A percentile compares a stretch with the other conserved stretches of the same genome.
Evolutionary conservation across 92 coral and sea anemone species (phyloP).

Genomic region (Muricea muricata): DNA sequence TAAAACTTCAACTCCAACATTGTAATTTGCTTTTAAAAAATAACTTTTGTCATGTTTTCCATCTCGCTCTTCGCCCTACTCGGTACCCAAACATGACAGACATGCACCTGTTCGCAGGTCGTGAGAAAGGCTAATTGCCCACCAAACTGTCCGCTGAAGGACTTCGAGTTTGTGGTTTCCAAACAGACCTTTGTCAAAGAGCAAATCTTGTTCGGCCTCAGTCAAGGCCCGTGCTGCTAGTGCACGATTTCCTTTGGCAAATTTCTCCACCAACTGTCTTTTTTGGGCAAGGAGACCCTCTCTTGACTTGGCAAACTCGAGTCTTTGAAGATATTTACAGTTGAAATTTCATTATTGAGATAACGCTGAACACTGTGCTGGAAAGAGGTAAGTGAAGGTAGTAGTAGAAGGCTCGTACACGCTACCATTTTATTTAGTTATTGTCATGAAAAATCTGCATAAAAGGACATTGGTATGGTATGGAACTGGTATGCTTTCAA

Average conservation of each 20-base stretch:
- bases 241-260: slow-evolving; percentile 54
- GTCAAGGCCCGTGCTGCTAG: slow-evolving; percentile 56
- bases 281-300: slow-evolving; percentile 13
- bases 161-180: too few relatives aligned
- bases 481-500: too few relatives aligned
- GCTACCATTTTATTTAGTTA: slow-evolving; percentile 51
- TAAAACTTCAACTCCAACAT: too few relatives aligned
- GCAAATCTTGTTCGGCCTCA: slow-evolving; percentile 58
- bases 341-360: slow-evolving; percentile 32
- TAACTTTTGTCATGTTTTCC: too few relatives aligned
- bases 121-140: too few relatives aligned
- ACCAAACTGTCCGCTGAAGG: too few relatives aligned
- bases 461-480: not conserved
- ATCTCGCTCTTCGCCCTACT: too few relatives aligned
- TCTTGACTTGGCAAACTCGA: slow-evolving; percentile 41
- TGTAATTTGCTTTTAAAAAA: too few relatives aligned
- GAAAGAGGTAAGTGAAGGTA: slow-evolving; percentile 57
- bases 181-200: slow-evolving; percentile 55
- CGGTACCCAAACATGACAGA: too few relatives aligned
- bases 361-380: slow-evolving; percentile 54
- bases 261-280: slow-evolving; percentile 28
- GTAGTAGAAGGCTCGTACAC: slow-evolving; percentile 65
- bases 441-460: slow-evolving; percentile 38
- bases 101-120: too few relatives aligned
- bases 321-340: slow-evolving; percentile 37